Percentiles rank a stretch among this genome's conserved stretches.
These are phyloP conservation scores for Zaprionus tsacasi DNA, from an alignment of 1,140 invertebrate genomes.

Conservation along the genomic window DNA sequence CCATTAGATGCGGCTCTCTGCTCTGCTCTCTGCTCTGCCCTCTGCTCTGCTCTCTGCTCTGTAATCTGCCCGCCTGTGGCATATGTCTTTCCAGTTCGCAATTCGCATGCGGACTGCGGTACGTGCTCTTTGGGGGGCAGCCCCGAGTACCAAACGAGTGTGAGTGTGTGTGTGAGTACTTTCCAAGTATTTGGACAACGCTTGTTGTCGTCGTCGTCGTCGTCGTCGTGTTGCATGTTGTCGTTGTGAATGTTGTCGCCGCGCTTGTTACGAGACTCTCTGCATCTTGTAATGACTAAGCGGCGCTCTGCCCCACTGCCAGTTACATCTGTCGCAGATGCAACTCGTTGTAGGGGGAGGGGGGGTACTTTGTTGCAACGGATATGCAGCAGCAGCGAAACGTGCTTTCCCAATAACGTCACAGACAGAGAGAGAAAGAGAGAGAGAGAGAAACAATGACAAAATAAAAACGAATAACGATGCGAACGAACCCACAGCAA, in stretches of 20 bases:
- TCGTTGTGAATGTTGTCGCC: constrained; percentile 53
- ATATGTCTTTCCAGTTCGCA: neutral
- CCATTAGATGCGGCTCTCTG: constrained; percentile 21
- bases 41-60: too few species aligned
- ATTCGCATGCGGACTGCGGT: constrained; percentile 10
- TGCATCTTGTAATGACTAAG: constrained; percentile 46
- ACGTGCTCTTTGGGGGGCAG: neutral
- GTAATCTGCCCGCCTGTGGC: too few species aligned
- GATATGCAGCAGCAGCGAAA: constrained; percentile 72
- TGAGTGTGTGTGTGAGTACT: constrained; percentile 19
- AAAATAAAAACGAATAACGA: constrained; percentile 63
- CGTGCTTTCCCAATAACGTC: constrained; percentile 77
- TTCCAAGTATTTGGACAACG: constrained; percentile 57
- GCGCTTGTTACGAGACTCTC: constrained; percentile 54
- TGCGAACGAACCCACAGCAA: constrained; percentile 42
- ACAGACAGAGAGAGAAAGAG: constrained; percentile 32
- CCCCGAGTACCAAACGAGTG: neutral
- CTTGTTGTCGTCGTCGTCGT: constrained; percentile 31
- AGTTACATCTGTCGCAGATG: constrained; percentile 37
- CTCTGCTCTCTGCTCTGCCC: constrained; percentile 3
- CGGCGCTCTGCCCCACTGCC: constrained; percentile 40
- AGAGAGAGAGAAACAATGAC: constrained; percentile 64
- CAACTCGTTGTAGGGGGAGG: neutral
- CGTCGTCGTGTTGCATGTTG: constrained; percentile 20
- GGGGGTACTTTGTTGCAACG: constrained; percentile 43